Conservation (phyloP, 2,113 vertebrate species). For the Guaruba guarouba region DNA sequence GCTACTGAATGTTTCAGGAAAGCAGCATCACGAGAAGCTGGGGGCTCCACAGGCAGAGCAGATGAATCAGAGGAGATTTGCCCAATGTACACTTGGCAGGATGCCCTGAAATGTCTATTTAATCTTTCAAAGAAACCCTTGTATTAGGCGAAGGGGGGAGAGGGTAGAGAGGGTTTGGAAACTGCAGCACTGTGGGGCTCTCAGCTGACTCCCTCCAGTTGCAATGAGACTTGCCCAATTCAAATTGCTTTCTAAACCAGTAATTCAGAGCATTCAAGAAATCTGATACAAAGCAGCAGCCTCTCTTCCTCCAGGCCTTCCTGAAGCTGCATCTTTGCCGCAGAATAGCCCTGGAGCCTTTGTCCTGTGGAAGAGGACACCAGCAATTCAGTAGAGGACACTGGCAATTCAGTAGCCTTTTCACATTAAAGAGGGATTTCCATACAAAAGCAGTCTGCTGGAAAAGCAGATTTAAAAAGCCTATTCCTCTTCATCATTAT, state of each 20-base stretch:
- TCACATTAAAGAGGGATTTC: conserved; percentile 60
- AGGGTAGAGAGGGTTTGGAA: not conserved
- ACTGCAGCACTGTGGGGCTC: not conserved
- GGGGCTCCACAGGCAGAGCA: not conserved
- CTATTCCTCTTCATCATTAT: not conserved
- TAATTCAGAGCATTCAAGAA: not conserved
- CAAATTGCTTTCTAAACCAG: not conserved
- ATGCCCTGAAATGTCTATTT: not conserved
- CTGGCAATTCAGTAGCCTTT: conserved; percentile 58
- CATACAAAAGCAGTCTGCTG: conserved; percentile 13
- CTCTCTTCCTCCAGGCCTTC: not conserved
- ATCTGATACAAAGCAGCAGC: not conserved
- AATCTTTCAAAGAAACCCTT: not conserved
- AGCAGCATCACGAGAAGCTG: not conserved
- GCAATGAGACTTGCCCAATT: not conserved
- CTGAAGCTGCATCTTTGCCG: not conserved
- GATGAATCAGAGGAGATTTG: not conserved
- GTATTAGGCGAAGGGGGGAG: not conserved
- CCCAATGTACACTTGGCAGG: not conserved
- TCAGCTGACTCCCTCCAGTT: conserved; percentile 32
- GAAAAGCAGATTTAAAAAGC: not conserved
- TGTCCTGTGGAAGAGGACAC: not conserved
- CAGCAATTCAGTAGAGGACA: conserved; percentile 18
- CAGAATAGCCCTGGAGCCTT: not conserved
- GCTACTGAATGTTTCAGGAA: conserved; percentile 46